phyloP scores from a whole-genome alignment of 2,797 vertebrate species.

The Channa striata region DNA sequence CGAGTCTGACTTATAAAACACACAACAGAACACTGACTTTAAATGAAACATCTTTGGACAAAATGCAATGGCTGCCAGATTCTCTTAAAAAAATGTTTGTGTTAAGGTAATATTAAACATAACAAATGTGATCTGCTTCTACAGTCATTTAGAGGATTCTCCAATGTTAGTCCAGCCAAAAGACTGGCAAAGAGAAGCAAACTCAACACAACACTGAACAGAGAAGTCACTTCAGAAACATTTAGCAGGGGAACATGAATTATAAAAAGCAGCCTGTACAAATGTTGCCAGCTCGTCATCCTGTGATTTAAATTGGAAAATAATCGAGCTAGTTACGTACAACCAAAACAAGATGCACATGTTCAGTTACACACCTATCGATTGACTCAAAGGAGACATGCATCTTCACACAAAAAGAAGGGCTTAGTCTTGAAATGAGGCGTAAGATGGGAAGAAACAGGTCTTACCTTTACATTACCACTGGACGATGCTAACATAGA shows the following conservation, averaged over 20 bases:
- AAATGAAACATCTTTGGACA: constrained; percentile 23
- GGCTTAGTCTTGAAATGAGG: constrained; percentile 52
- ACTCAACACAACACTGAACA: constrained; percentile 52
- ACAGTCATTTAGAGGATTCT: constrained; percentile 7
- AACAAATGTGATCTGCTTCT: constrained; percentile 20
- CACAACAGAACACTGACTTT: neutral
- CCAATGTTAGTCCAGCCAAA: constrained; percentile 4
- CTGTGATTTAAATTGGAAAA: constrained; percentile 50
- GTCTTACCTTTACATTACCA: constrained; percentile 55
- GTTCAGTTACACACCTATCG: constrained; percentile 57
- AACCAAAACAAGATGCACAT: constrained; percentile 57
- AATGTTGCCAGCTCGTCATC: constrained; percentile 40
- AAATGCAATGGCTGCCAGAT: constrained; percentile 6
- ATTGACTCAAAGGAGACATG: constrained; percentile 75
- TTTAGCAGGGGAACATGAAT: constrained; percentile 24
- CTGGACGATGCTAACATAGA: constrained; percentile 77
- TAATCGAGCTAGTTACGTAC: constrained; percentile 51
- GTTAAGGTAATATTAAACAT: constrained; percentile 25
- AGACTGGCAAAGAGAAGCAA: constrained; percentile 31
- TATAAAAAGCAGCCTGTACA: constrained; percentile 81
- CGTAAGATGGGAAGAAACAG: constrained; percentile 50
- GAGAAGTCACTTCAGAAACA: constrained; percentile 47
- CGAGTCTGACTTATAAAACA: constrained; percentile 5
- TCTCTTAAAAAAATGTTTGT: constrained; percentile 39
- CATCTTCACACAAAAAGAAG: constrained; percentile 69